Conservation (phyloP, 2,113 vertebrate genomes). For the Callorhinus ursinus region DNA sequence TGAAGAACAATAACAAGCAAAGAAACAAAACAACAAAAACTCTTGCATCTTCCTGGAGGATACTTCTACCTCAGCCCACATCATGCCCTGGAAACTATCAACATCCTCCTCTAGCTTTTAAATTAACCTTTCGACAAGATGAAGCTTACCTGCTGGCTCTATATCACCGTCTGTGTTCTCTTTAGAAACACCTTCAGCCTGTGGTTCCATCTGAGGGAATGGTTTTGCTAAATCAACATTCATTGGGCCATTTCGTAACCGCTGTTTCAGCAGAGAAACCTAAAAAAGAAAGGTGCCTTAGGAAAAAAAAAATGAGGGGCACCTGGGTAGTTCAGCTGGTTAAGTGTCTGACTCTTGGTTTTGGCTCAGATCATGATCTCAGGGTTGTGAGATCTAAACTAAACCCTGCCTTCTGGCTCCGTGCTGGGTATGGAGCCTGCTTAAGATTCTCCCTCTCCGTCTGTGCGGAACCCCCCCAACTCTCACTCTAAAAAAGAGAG, state of each 20-base stretch:
- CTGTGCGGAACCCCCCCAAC: background rate
- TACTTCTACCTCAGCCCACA: background rate
- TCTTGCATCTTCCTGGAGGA: background rate
- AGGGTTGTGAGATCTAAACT: background rate
- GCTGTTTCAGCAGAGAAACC: slow-evolving; percentile 94
- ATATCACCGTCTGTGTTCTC: slow-evolving; percentile 66
- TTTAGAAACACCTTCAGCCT: slow-evolving; percentile 80
- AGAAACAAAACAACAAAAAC: background rate
- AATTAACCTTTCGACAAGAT: background rate
- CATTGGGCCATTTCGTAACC: slow-evolving; percentile 85
- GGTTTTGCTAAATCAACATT: slow-evolving; percentile 79
- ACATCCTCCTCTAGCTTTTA: background rate
- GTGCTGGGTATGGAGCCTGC: background rate
- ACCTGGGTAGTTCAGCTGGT: background rate
- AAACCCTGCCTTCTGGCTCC: background rate
- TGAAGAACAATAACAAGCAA: background rate
- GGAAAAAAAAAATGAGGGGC: background rate
- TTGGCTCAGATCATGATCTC: background rate
- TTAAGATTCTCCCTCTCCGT: background rate
- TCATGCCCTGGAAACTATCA: background rate
- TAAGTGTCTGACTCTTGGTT: background rate
- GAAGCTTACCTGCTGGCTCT: slow-evolving; percentile 73
- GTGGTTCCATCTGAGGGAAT: slow-evolving; percentile 70
- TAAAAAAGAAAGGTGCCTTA: slow-evolving; percentile 76
- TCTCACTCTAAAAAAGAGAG: background rate